phyloP scores from a whole-genome alignment of 92 coral and sea anemone genomes.

The Porites cylindrica region DNA sequence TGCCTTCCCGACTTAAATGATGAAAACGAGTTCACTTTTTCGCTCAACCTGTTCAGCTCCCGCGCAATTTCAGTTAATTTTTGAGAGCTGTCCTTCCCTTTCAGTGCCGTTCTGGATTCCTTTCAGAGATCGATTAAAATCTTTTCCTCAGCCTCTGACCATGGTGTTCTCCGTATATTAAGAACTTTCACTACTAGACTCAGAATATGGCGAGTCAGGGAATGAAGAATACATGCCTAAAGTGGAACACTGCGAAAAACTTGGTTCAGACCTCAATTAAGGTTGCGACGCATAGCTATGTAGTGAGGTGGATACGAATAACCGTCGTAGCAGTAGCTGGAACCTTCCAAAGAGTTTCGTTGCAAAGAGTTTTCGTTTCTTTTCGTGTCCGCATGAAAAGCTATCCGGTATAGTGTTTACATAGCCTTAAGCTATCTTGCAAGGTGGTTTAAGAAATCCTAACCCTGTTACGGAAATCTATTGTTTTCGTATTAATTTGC shows the following conservation, averaged over 20 bases:
- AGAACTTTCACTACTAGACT: too few species aligned
- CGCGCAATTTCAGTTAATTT: too few species aligned
- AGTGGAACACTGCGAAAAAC: background rate
- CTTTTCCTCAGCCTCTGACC: slow-evolving; percentile 1
- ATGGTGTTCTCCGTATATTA: background rate
- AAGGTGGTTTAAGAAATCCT: background rate
- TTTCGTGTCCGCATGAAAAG: background rate
- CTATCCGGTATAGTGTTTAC: background rate
- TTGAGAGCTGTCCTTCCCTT: background rate
- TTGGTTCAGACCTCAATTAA: too few species aligned
- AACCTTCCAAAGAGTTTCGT: background rate
- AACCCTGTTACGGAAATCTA: background rate
- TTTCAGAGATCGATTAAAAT: background rate
- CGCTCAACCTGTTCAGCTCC: too few species aligned
- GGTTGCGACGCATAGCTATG: too few species aligned
- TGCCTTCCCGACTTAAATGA: too few species aligned
- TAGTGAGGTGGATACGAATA: background rate
- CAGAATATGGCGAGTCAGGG: too few species aligned
- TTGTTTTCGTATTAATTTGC: slow-evolving; percentile 10
- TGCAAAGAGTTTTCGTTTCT: background rate
- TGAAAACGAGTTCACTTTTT: too few species aligned
- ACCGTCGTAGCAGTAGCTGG: background rate
- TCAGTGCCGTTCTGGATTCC: background rate
- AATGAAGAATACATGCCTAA: background rate
- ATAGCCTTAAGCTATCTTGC: background rate